A percentile compares a stretch with the other conserved stretches of the same genome.
phyloP scores from a whole-genome alignment of 2,113 vertebrate species.

The Corythoichthys intestinalis region DNA sequence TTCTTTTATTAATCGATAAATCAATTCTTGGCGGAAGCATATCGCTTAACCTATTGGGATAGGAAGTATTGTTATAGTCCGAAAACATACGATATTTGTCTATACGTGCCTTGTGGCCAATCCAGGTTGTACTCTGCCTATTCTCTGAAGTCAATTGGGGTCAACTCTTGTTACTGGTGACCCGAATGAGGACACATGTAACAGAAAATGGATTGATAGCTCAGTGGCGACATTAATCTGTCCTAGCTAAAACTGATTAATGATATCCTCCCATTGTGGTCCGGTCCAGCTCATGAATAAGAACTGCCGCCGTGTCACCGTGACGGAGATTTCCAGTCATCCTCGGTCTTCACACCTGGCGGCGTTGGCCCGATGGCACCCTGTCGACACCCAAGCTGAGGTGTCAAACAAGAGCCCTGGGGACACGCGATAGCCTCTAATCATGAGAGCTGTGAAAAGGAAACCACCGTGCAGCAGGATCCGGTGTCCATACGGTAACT shows the following conservation, averaged over 20 bases:
- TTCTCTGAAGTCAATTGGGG: neutral
- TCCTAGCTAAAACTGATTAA: neutral
- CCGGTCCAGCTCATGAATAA: neutral
- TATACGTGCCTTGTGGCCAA: neutral
- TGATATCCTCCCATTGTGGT: neutral
- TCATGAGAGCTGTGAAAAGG: constrained; percentile 65
- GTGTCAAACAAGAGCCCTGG: constrained; percentile 53
- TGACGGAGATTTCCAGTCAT: neutral
- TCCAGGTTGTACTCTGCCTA: neutral
- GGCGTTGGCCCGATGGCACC: neutral
- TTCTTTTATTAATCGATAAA: too few species aligned
- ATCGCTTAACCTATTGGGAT: too few species aligned
- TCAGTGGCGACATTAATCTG: neutral
- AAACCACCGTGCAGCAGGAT: constrained; percentile 57
- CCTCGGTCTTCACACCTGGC: neutral
- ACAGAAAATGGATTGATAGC: neutral
- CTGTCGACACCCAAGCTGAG: constrained; percentile 52
- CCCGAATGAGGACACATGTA: neutral
- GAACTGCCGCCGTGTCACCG: neutral
- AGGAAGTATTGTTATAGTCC: too few species aligned
- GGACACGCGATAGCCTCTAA: constrained; percentile 63
- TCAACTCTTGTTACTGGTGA: neutral
- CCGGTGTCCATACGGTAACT: constrained; percentile 61
- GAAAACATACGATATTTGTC: too few species aligned
- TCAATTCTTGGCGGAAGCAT: too few species aligned